Conservation (phyloP, 2,113 vertebrate genomes). For the Tychaedon coryphoeus region DNA sequence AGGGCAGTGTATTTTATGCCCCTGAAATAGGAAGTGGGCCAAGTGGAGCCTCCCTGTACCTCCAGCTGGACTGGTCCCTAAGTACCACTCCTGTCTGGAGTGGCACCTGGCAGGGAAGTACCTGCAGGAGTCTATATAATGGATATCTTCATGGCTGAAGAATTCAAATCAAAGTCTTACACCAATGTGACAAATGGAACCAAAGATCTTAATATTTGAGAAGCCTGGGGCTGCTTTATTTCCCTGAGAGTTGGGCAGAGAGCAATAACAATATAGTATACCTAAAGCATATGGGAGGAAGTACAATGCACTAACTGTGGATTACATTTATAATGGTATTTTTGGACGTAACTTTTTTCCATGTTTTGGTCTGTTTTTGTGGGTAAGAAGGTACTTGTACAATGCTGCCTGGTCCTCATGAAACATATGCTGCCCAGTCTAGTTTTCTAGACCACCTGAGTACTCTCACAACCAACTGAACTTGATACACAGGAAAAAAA, state of each 20-base stretch:
- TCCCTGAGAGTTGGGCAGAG: neutral
- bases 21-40: neutral
- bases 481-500: neutral
- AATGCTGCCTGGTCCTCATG: neutral
- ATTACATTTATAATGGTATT: neutral
- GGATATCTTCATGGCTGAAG: neutral
- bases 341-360: neutral
- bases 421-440: neutral
- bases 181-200: neutral
- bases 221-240: neutral
- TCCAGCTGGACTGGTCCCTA: accelerated
- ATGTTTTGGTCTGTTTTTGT: neutral
- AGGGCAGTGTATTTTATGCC: neutral
- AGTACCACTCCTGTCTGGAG: neutral
- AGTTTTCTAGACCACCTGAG: neutral
- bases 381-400: conserved; percentile 5
- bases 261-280: neutral
- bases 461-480: neutral
- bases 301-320: neutral
- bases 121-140: neutral
- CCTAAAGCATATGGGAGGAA: neutral
- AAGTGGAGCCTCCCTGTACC: neutral
- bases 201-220: neutral
- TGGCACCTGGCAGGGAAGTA: neutral
- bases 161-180: neutral